Base-by-base conservation (phyloP, 2,113 vertebrate species). In the Aldabrachelys gigantea region DNA sequence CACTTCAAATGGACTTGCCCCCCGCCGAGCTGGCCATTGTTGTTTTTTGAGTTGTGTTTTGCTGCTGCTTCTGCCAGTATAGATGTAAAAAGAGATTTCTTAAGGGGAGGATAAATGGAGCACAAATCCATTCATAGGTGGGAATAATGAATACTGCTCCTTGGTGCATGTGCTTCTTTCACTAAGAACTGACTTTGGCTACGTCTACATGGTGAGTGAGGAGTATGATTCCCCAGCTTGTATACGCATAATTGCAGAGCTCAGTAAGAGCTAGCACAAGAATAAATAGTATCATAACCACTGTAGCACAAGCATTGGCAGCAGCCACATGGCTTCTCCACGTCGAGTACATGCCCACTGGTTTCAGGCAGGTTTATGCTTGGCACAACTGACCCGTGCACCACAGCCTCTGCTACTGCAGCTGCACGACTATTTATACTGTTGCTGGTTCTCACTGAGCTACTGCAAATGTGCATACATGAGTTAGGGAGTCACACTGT, bases 51-150 rank as follows among this genome's bases (percentile, higher is more conserved):
- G 72, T 87, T 88, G 29, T 27, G 75, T 82, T 69, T 87, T 19
- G 29, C 44, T 78, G 69, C n/a, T 89, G 90, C 88, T 91, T n/a
- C 53, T 76, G 6, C 57, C 78, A 92, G 92, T 92, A 80, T 88
- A 44, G 24, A 44, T 80, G 31, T 76, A 75, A 75, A 69, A 76
- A 52, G n/a, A 9, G 47, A 57, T 56, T 91, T 92, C 65, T 31
- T 12, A 81, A 84, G 82, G 25, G 21, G 78, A 88, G 12, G 54
- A 8, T 17, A 78, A 85, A 49, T 75, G n/a, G 4, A 79, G 5
- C 21, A 87, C 85, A 86, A 57, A 88, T 86, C 19, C 6, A 49
- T 88, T 72, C 88, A 69, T 83, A 52, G 7, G 57, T 59, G 25
- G n/a, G 22, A 90, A 25, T 75, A 53, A 35, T 16, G 80, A 78